Base-by-base conservation (phyloP, 2,888 invertebrate species). In the Mythimna albipuncta region DNA sequence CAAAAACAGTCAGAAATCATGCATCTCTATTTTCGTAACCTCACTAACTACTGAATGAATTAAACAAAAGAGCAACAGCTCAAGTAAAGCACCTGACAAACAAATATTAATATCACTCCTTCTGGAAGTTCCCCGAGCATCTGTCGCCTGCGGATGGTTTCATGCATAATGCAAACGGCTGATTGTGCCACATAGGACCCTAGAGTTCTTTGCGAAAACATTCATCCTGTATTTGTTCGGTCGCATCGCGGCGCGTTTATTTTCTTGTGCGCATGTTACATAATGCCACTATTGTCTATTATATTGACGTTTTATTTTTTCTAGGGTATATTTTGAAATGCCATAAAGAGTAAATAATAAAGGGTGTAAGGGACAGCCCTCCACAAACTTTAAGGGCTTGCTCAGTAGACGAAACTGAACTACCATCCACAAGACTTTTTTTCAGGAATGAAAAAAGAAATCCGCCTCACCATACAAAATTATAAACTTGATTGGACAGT, bases 161-260 rank as follows among this genome's bases (percentile, higher is more conserved):
- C 94, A 96, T 96, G 95, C 95, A 95, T 95, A 93, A 95, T 96
- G 94, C 94, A 95, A 91, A 90, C 90, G 87, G 85, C 91, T 95
- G 95, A 95, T 96, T 95, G 95, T 93, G 91, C 89, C 92, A 90
- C 91, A 90, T 90, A 91, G 88, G 88, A 84, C 89, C 87, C 87
- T 85, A 80, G 91, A 90, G 92, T 91, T 93, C 93, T 92, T 94
- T 92, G 88, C 89, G 91, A 92, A 91, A 93, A 93, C 91, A 94
- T 92, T 91, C 90, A 89, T 91, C 89, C 89, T 83, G 84, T 92
- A 90, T 93, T 93, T 91, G 89, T 90, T 90, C 83, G 84, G 86
- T 86, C 85, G 85, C 81, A 72, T 81, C 74, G 80, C 81, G n/a
- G 9, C 68, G 68, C 76, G 63, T 83, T 85, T 83, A 86, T 86